Percentiles rank a stretch among this genome's conserved stretches.
These are phyloP conservation scores for Panthera uncia DNA, from an alignment of 2,113 vertebrate species.

Conservation along the genomic window DNA sequence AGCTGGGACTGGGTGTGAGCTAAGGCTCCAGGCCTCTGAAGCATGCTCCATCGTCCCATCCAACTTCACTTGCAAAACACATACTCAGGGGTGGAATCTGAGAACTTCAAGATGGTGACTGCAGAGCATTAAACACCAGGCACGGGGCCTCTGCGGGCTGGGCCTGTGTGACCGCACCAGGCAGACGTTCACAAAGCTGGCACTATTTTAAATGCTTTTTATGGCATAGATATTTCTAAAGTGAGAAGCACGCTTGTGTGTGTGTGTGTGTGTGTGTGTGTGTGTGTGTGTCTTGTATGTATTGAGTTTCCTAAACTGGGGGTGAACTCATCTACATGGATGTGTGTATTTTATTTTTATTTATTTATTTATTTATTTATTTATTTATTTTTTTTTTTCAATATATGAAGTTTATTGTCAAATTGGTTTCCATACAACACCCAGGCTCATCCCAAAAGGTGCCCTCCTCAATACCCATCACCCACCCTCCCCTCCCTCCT, in stretches of 20 bases:
- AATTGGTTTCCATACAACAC: no score
- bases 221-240: neutral
- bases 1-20: neutral
- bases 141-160: neutral
- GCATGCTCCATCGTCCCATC: rapidly evolving
- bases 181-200: neutral
- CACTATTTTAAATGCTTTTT: neutral
- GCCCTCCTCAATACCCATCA: no score
- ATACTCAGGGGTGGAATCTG: neutral
- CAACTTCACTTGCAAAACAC: neutral
- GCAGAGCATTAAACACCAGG: neutral
- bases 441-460: no score
- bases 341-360: neutral
- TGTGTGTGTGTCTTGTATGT: neutral
- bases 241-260: neutral
- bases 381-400: no score
- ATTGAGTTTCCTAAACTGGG: neutral
- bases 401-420: no score
- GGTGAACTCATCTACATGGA: neutral
- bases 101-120: neutral
- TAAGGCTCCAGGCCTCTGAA: neutral
- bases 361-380: no score
- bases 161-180: neutral
- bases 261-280: neutral
- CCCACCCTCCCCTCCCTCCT: no score